A percentile compares a stretch with the other conserved stretches of the same genome.
Conservation (phyloP, 2,113 vertebrate genomes). For the Panthera leo region DNA sequence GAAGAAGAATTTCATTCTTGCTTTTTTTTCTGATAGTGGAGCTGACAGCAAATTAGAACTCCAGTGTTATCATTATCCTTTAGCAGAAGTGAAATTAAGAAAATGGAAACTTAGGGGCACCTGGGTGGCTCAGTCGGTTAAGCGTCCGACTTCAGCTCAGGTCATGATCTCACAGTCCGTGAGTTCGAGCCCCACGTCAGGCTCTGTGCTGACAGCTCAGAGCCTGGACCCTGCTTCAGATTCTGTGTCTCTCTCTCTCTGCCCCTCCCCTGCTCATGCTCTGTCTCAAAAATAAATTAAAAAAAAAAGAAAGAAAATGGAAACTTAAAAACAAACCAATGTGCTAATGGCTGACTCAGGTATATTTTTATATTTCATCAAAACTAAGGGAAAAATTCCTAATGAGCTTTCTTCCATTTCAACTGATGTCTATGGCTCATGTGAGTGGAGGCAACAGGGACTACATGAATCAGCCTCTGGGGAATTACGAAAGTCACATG, state of each 20-base stretch:
- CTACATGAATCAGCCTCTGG: too few species aligned
- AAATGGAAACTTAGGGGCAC: neutral
- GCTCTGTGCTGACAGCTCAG: too few species aligned
- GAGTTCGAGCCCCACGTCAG: too few species aligned
- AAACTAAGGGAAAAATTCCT: neutral
- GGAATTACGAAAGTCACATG: neutral
- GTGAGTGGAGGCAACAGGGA: neutral
- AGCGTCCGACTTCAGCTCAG: too few species aligned
- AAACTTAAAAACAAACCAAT: neutral
- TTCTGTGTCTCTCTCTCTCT: too few species aligned
- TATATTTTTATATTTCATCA: neutral
- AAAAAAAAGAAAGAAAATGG: neutral
- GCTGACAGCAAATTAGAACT: conserved; percentile 3
- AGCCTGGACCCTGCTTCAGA: too few species aligned
- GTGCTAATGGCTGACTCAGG: neutral
- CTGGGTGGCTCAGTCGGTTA: too few species aligned
- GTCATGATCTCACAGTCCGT: too few species aligned
- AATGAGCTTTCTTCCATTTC: neutral
- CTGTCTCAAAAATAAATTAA: too few species aligned
- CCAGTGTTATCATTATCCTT: neutral
- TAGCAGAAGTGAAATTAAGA: conserved; percentile 42
- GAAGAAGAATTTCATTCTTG: conserved; percentile 6
- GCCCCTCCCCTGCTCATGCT: too few species aligned
- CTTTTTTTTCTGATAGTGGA: neutral
- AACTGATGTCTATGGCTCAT: neutral